A percentile compares a stretch with the other conserved stretches of the same genome.
Evolutionary conservation across 2,797 vertebrate genomes (phyloP).

Genomic region (Dermochelys coriacea): DNA sequence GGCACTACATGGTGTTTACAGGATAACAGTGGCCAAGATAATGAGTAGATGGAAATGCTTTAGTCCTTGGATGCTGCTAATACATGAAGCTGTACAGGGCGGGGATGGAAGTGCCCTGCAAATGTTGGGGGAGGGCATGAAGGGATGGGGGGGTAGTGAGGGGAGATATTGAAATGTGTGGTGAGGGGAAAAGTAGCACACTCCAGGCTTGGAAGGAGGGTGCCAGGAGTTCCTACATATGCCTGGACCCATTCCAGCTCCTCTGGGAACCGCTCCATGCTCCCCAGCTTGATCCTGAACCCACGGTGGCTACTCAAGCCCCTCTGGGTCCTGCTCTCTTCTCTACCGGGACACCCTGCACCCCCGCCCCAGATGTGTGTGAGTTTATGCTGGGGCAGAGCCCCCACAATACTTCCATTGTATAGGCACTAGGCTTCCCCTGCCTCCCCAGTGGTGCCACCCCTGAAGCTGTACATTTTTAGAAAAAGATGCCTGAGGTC

Average conservation of each 20-base stretch:
- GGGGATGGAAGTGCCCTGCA: neutral
- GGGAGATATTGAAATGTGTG: neutral
- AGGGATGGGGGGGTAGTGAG: neutral
- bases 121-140: neutral
- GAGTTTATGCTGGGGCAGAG: neutral
- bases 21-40: constrained; percentile 10
- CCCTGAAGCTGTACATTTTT: neutral
- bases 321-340: neutral
- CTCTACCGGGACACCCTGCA: neutral
- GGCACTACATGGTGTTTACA: neutral
- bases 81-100: neutral
- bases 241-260: neutral
- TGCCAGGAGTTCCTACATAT: neutral
- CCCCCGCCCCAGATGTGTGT: neutral
- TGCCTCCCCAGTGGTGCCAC: neutral
- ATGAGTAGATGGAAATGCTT: neutral
- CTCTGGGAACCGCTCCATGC: neutral
- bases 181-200: neutral
- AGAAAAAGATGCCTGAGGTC: neutral
- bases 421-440: neutral
- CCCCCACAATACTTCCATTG: neutral
- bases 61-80: neutral
- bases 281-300: neutral
- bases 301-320: neutral
- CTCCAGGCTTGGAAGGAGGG: neutral